Base-by-base conservation (phyloP, 2,113 vertebrate genomes). In the Trogon melanurus region DNA sequence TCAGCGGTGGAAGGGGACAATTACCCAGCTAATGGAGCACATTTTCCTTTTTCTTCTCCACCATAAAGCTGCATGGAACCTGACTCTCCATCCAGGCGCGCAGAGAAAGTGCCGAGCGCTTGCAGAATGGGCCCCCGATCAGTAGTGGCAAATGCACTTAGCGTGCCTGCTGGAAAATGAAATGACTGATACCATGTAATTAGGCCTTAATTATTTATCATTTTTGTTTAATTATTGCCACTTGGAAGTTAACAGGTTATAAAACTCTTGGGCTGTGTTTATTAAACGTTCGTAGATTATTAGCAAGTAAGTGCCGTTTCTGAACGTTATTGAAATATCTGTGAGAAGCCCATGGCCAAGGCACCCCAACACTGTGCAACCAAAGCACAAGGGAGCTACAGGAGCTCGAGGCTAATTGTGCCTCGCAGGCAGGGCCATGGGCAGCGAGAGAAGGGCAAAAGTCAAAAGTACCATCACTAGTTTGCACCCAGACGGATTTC, bases 181-280 rank as follows among this genome's bases (percentile, higher is more conserved):
- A 98, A 98, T 97, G 97, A 98, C 97, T 96, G 96, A 98, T 98
- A 97, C 94, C 93, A 95, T 97, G 95, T 97, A 98, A 98, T 98
- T 98, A 98, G 97, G 62, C 93, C 97, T 98, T 98, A 98, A 98
- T 98, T 98, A 98, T 98, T 98, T 98, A 98, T 98, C 98, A 97
- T 98, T 98, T 98, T 98, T 98, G 97, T 97, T 98, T 98, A 98
- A 98, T 98, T 98, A 98, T 97, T 98, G 95, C 96, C 97, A 98
- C 98, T 98, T 95, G 79, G 95, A 98, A 98, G 97, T 97, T 98
- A 98, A 98, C 98, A 98, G 97, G 96, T 98, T 98, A 95, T 97
- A 98, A 98, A 98, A 98, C 98, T 98, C 97, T 96, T 94, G 97
- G 97, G 98, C 94, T 98, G 96, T 97, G 97, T 98, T 98, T 98